These are phyloP conservation scores for Pteropus rufus DNA, from an alignment of 2,797 vertebrate genomes.

Conservation along the genomic window DNA sequence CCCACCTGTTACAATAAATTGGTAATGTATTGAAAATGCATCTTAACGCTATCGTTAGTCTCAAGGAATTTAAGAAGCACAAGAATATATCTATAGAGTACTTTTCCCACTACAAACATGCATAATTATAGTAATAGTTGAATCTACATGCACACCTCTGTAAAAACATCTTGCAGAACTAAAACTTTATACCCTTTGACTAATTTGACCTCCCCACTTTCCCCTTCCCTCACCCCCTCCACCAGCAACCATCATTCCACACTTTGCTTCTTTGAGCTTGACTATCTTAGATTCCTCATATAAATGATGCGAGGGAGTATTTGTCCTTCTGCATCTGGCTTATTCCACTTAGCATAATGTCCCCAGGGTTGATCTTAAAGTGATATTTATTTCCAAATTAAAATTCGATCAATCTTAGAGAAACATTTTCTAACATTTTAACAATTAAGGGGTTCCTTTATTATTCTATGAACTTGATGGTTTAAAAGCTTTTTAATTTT, in stretches of 20 bases:
- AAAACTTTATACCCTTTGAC: not conserved
- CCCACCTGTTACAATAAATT: not conserved
- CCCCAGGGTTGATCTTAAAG: not conserved
- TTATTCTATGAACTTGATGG: not conserved
- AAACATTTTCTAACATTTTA: not conserved
- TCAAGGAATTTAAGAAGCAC: not conserved
- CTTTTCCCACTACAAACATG: not conserved
- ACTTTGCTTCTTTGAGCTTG: not conserved
- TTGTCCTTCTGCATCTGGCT: not conserved
- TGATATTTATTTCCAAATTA: not conserved
- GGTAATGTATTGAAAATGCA: not conserved
- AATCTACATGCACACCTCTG: not conserved
- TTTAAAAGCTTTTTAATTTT: slow-evolving; percentile 2
- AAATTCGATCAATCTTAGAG: not conserved
- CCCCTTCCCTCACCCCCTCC: not conserved
- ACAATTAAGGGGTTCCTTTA: not conserved
- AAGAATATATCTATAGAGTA: not conserved
- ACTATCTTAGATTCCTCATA: not conserved
- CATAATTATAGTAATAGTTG: not conserved
- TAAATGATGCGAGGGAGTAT: not conserved
- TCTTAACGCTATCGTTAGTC: not conserved
- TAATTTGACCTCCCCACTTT: not conserved
- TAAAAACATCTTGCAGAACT: not conserved
- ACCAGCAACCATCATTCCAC: not conserved
- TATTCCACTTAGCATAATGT: not conserved